Evolutionary conservation across 1,140 invertebrate genomes (phyloP).

Genomic region (Scaptomyza pallida): DNA sequence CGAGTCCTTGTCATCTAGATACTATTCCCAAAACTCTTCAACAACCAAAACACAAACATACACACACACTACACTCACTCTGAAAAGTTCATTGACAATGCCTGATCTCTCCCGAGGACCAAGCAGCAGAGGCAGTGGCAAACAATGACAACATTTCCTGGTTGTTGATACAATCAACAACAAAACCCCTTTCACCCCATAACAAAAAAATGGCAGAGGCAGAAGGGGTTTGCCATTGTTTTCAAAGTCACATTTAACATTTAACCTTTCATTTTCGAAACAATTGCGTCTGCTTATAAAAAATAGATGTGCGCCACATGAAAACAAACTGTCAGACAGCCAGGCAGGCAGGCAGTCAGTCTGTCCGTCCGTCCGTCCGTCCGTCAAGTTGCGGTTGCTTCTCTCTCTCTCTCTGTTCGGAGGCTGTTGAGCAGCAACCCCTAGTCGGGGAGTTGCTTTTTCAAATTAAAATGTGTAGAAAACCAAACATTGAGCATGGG

Average conservation of each 20-base stretch:
- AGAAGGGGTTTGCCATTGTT: conserved; percentile 53
- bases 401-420: too few species aligned
- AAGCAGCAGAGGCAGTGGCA: conserved; percentile 22
- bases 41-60: conserved; percentile 7
- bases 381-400: conserved; percentile 45
- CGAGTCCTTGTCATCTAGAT: conserved; percentile 4
- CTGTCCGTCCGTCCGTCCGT: conserved; percentile 9
- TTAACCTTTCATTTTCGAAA: conserved; percentile 82
- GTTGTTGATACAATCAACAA: conserved; percentile 38
- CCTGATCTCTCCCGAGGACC: conserved; percentile 44
- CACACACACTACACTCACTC: background rate
- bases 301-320: conserved; percentile 73
- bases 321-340: conserved; percentile 42
- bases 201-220: background rate
- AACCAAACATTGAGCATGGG: conserved; percentile 43
- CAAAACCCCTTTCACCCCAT: conserved; percentile 3
- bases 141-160: conserved; percentile 69
- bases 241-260: conserved; percentile 80
- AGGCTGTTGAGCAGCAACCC: conserved; percentile 25
- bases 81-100: conserved; percentile 76
- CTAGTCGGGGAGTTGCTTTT: conserved; percentile 37
- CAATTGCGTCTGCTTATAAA: conserved; percentile 82
- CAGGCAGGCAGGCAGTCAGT: conserved; percentile 9
- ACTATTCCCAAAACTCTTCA: conserved; percentile 23
- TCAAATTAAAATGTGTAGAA: conserved; percentile 82